phyloP scores from a whole-genome alignment of 37 sponge, comb jelly and placozoan genomes.

The Cliona cf. orientalis region DNA sequence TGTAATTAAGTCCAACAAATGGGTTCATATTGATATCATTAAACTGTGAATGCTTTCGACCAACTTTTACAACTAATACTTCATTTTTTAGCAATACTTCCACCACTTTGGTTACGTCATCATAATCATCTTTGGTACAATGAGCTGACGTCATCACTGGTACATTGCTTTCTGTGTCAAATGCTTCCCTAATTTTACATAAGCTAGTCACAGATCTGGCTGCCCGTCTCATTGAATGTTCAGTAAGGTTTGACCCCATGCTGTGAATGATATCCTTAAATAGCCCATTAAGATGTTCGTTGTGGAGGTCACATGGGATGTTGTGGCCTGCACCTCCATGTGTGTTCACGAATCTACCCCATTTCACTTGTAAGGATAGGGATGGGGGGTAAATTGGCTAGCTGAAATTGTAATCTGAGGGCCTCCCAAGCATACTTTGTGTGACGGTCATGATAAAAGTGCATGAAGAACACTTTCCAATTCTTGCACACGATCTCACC shows the following conservation, averaged over 20 bases:
- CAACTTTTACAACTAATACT: constrained; percentile 1
- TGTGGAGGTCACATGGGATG: too few relatives aligned
- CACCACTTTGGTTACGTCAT: constrained; percentile 14
- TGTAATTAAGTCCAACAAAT: too few relatives aligned
- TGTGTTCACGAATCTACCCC: constrained; percentile 42
- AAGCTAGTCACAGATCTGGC: not conserved
- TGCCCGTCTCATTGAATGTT: not conserved
- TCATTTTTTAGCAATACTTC: not conserved
- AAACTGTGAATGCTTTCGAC: not conserved
- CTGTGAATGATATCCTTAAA: constrained; percentile 11
- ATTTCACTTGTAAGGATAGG: constrained; percentile 21
- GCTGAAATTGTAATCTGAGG: constrained; percentile 3
- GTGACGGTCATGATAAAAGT: constrained; percentile 12
- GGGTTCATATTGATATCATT: not conserved
- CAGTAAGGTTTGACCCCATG: constrained; percentile 17
- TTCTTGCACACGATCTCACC: constrained; percentile 25
- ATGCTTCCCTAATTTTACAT: not conserved
- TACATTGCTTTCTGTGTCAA: constrained; percentile 20
- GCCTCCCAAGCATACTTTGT: constrained; percentile 25
- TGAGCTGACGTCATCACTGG: constrained; percentile 15
- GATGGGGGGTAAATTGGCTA: constrained; percentile 1
- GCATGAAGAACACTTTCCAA: constrained; percentile 45
- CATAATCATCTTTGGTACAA: not conserved
- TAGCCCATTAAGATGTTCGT: constrained; percentile 8
- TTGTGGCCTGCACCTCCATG: constrained; percentile 41